Evolutionary conservation across 2,113 vertebrate genomes (phyloP).

Genomic region (Vireo altiloquus): DNA sequence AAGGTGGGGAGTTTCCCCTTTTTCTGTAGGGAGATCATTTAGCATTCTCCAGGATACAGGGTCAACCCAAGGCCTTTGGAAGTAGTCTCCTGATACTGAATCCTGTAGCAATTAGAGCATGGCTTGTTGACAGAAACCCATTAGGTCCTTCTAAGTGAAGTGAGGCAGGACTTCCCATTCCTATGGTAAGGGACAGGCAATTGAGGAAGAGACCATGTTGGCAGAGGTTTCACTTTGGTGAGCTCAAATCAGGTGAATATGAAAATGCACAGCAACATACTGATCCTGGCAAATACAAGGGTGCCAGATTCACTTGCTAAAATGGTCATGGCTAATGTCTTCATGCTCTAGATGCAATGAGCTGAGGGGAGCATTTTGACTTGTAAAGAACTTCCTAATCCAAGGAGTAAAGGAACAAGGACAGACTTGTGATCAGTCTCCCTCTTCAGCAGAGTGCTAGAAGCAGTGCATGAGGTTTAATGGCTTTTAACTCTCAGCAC

Average conservation of each 20-base stretch:
- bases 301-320: neutral
- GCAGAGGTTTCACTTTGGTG: rapidly evolving
- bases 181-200: neutral
- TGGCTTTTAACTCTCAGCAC: neutral
- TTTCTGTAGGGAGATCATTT: neutral
- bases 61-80: neutral
- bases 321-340: neutral
- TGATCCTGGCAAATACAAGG: neutral
- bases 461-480: neutral
- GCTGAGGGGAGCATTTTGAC: neutral
- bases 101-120: rapidly evolving
- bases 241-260: neutral
- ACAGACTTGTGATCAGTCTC: neutral
- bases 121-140: neutral
- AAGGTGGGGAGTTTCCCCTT: neutral
- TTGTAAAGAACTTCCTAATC: neutral
- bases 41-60: neutral
- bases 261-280: neutral
- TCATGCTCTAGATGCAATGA: neutral
- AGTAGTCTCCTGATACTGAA: neutral
- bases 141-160: neutral
- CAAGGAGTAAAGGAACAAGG: neutral
- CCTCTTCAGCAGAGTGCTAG: neutral
- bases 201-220: rapidly evolving
- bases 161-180: neutral